Percentiles rank a stretch among this genome's conserved stretches.
Evolutionary conservation across 2,113 vertebrate species (phyloP).

Genomic region (Nycticryphes semicollaris): DNA sequence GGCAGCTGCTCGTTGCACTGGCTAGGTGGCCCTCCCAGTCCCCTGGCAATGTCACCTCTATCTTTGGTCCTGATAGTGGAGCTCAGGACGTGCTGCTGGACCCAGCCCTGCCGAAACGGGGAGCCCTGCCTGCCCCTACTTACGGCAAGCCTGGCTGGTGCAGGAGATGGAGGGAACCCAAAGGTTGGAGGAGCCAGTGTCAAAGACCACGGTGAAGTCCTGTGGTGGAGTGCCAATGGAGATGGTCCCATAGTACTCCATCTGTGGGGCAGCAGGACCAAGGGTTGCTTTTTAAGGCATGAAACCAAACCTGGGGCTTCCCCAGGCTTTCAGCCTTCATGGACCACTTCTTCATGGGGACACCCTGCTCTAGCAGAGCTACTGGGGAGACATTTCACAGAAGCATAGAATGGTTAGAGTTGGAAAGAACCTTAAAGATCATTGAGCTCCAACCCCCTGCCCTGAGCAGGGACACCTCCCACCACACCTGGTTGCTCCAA

Average conservation of each 20-base stretch:
- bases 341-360: not conserved
- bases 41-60: not conserved
- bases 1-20: not conserved
- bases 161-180: constrained; percentile 75
- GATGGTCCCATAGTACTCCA: constrained; percentile 70
- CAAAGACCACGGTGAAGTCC: constrained; percentile 71
- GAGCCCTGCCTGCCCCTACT: constrained; percentile 6
- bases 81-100: not conserved
- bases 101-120: fast-evolving
- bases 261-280: not conserved
- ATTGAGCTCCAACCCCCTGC: too few relatives aligned
- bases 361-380: not conserved
- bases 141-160: constrained; percentile 65
- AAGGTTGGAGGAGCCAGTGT: constrained; percentile 71
- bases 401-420: too few relatives aligned
- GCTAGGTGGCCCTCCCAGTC: fast-evolving
- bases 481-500: too few relatives aligned
- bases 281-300: not conserved
- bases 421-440: too few relatives aligned
- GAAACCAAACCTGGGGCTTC: not conserved
- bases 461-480: too few relatives aligned
- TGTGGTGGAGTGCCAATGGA: constrained; percentile 65
- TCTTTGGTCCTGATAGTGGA: not conserved
- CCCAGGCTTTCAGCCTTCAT: not conserved
- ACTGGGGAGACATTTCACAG: not conserved